Evolutionary conservation across 2,888 invertebrate genomes (phyloP).

Genomic region (Cartodere bifasciata): DNA sequence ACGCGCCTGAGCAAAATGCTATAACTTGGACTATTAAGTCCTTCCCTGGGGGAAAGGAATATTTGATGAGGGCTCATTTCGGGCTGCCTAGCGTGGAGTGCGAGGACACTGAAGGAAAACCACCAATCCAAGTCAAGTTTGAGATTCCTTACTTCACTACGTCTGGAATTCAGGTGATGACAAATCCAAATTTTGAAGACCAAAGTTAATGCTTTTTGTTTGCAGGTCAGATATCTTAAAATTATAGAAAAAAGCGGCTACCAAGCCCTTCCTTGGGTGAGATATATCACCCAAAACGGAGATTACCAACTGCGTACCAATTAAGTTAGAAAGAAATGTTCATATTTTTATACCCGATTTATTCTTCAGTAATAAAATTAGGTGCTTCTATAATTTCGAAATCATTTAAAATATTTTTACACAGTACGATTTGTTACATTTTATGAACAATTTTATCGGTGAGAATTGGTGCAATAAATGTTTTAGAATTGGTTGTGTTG

Average conservation of each 20-base stretch:
- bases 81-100: conserved; percentile 91
- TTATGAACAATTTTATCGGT: too few relatives aligned
- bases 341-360: too few relatives aligned
- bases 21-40: conserved; percentile 97
- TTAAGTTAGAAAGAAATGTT: too few relatives aligned
- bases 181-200: not conserved
- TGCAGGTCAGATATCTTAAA: conserved; percentile 73
- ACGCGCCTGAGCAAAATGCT: conserved; percentile 93
- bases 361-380: too few relatives aligned
- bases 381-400: too few relatives aligned
- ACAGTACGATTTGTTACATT: too few relatives aligned
- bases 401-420: too few relatives aligned
- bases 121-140: conserved; percentile 97
- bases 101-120: conserved; percentile 90
- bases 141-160: conserved; percentile 99
- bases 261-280: conserved; percentile 96
- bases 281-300: conserved; percentile 99
- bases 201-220: conserved; percentile 9
- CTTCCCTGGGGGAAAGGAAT: conserved; percentile 97
- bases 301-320: conserved; percentile 95
- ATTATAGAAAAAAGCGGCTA: conserved; percentile 99
- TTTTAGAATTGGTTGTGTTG: too few relatives aligned
- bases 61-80: conserved; percentile 95
- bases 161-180: conserved; percentile 95
- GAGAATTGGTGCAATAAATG: too few relatives aligned